A percentile compares a stretch with the other conserved stretches of the same genome.
phyloP scores from a whole-genome alignment of 2,113 vertebrate species.

The Heterocephalus glaber region DNA sequence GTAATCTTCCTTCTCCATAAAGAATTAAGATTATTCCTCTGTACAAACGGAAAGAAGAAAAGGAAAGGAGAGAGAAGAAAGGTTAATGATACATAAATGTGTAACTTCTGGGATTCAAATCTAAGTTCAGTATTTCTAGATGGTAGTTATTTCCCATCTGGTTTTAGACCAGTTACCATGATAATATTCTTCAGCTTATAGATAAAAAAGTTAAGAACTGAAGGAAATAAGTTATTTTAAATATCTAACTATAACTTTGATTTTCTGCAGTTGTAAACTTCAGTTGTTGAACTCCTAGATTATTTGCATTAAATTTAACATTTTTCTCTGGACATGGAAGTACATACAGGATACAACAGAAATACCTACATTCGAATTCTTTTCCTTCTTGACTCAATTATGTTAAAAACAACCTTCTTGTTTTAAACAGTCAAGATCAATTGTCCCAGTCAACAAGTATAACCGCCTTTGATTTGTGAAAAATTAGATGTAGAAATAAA shows the following conservation, averaged over 20 bases:
- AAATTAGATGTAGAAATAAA: background rate
- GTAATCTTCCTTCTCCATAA: background rate
- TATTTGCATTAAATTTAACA: background rate
- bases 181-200: background rate
- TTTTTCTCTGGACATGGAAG: background rate
- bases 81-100: background rate
- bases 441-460: background rate
- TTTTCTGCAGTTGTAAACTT: background rate
- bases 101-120: background rate
- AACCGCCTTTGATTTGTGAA: background rate
- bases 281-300: background rate
- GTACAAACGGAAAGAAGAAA: background rate
- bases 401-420: background rate
- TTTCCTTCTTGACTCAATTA: background rate
- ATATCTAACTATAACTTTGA: background rate
- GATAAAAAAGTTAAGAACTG: background rate
- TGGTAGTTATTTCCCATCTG: background rate
- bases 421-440: background rate
- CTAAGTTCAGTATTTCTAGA: background rate
- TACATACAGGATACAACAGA: background rate
- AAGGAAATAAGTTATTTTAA: background rate
- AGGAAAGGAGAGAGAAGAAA: background rate
- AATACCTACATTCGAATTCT: background rate
- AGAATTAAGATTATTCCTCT: background rate
- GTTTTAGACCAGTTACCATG: background rate